A percentile compares a stretch with the other conserved stretches of the same genome.
Evolutionary conservation across 2,888 invertebrate species (phyloP).

Genomic region (Ctena decussata): DNA sequence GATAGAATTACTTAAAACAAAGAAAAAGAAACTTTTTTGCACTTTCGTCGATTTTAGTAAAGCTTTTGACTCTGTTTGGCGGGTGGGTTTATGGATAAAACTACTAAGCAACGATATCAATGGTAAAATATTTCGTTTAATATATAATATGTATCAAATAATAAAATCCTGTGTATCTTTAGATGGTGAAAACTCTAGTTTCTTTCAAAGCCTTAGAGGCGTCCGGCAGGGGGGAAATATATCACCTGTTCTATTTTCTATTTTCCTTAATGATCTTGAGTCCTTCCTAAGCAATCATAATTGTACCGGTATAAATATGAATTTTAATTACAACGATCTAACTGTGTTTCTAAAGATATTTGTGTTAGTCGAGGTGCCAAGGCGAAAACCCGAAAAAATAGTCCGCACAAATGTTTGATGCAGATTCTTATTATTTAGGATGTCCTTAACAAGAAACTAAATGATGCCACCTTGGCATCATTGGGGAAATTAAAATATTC

Average conservation of each 20-base stretch:
- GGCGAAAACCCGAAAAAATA: no score
- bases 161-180: conserved; percentile 31
- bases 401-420: no score
- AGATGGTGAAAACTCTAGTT: neutral
- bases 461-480: no score
- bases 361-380: no score
- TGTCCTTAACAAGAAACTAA: no score
- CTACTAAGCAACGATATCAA: conserved; percentile 15
- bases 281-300: neutral
- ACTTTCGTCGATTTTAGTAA: conserved; percentile 27
- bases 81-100: conserved; percentile 32
- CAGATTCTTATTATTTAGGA: no score
- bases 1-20: conserved; percentile 27
- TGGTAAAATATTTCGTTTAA: conserved; percentile 35
- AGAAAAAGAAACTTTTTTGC: conserved; percentile 29
- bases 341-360: conserved; percentile 27
- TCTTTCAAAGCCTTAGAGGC: conserved; percentile 12
- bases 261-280: conserved; percentile 35
- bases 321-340: neutral
- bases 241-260: conserved; percentile 23
- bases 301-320: neutral
- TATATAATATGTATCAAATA: conserved; percentile 38
- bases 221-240: conserved; percentile 40
- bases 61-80: conserved; percentile 37
- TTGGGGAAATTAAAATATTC: no score